Conservation (phyloP, 2,888 invertebrate species). For the Tenodera sinensis region DNA sequence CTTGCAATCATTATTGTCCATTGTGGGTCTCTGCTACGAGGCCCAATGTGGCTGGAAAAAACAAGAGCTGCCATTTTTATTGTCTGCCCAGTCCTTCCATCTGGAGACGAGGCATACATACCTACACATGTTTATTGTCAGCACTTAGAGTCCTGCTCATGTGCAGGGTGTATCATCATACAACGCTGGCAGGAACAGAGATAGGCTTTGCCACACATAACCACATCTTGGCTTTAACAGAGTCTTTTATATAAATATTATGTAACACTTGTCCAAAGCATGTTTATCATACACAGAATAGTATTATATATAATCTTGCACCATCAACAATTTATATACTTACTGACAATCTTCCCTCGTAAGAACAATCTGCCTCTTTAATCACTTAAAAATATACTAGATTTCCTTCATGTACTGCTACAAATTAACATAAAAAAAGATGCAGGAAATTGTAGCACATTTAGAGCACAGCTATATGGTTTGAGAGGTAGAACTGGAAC, state of each 20-base stretch:
- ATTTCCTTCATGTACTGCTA: too few species aligned
- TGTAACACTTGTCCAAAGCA: not conserved
- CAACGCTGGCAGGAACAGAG: not conserved
- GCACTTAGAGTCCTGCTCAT: not conserved
- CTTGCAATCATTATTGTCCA: not conserved
- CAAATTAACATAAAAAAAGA: too few species aligned
- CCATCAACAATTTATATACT: too few species aligned
- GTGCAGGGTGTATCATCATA: not conserved
- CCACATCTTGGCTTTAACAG: not conserved
- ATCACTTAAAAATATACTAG: too few species aligned
- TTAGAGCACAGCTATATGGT: too few species aligned
- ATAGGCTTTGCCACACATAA: not conserved
- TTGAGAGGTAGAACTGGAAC: too few species aligned
- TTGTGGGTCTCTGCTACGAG: not conserved
- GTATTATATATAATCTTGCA: too few species aligned
- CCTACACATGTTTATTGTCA: not conserved
- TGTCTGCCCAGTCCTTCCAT: not conserved
- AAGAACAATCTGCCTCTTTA: too few species aligned
- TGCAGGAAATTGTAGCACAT: too few species aligned
- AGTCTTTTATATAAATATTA: not conserved
- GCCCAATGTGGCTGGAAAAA: not conserved
- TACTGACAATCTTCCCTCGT: too few species aligned
- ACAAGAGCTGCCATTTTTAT: not conserved
- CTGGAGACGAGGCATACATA: not conserved
- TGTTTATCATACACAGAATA: not conserved